Conservation (phyloP, 2,113 vertebrate genomes). For the Fregata magnificens region DNA sequence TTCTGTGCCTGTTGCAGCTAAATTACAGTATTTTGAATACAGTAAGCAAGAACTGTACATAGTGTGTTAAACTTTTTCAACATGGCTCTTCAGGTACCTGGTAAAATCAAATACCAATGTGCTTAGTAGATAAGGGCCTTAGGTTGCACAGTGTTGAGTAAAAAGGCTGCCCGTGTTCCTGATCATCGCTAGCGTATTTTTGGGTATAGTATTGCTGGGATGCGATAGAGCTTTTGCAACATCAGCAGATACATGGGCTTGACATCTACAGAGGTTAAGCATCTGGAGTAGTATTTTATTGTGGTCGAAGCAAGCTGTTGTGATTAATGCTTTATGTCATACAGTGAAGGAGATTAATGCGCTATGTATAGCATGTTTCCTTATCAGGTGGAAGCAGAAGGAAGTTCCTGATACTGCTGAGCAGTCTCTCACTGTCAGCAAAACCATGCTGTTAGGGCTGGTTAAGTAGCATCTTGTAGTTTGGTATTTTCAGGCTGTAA, state of each 20-base stretch:
- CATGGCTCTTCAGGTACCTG: background rate
- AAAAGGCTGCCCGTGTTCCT: background rate
- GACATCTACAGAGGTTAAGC: background rate
- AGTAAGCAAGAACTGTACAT: background rate
- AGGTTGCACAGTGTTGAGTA: background rate
- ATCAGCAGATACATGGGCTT: background rate
- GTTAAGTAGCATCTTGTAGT: background rate
- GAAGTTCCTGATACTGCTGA: background rate
- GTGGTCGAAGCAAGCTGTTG: background rate
- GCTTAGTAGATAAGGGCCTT: background rate
- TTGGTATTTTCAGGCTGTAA: background rate
- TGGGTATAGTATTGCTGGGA: background rate
- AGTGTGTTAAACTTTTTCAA: background rate
- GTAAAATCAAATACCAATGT: background rate
- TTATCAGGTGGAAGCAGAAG: slow-evolving; percentile 29
- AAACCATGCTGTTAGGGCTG: background rate
- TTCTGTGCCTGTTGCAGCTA: background rate
- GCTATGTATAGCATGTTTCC: background rate
- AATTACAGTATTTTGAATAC: background rate
- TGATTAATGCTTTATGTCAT: background rate
- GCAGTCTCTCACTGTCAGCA: background rate
- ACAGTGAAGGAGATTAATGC: background rate
- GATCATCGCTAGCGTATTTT: background rate
- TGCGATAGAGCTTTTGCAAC: background rate
- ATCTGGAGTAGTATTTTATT: background rate